Percentiles rank a stretch among this genome's conserved stretches.
Evolutionary conservation across 2,797 vertebrate species (phyloP).

Genomic region (Huso huso): DNA sequence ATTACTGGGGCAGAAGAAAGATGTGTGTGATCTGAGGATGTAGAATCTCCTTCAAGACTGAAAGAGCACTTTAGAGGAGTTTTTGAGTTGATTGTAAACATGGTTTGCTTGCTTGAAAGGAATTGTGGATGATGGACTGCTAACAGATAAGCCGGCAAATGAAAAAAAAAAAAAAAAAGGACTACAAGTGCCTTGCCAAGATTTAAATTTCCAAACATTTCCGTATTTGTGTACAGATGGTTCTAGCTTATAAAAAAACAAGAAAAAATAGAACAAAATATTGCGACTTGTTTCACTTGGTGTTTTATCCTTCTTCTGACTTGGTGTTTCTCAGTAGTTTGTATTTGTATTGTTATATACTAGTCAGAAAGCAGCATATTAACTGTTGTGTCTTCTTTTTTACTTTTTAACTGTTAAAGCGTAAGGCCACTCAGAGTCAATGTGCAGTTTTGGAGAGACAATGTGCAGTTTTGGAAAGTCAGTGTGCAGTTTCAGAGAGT

Average conservation of each 20-base stretch:
- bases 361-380: conserved; percentile 51
- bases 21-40: conserved; percentile 31
- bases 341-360: conserved; percentile 67
- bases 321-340: conserved; percentile 67
- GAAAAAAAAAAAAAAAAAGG: conserved; percentile 44
- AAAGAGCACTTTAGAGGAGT: conserved; percentile 67
- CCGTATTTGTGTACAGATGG: conserved; percentile 80
- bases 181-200: conserved; percentile 94
- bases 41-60: conserved; percentile 42
- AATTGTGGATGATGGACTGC: conserved; percentile 33
- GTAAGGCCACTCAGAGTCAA: conserved; percentile 55
- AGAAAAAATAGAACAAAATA: conserved; percentile 37
- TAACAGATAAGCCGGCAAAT: conserved; percentile 27
- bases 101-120: conserved; percentile 48
- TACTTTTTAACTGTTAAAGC: conserved; percentile 22
- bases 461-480: too few species aligned
- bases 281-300: conserved; percentile 61
- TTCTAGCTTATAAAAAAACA: conserved; percentile 71
- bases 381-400: conserved; percentile 67
- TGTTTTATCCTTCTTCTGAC: conserved; percentile 68
- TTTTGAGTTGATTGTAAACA: conserved; percentile 62
- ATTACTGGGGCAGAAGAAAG: background rate
- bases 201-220: conserved; percentile 71
- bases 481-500: too few species aligned
- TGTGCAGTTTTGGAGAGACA: background rate